These are phyloP conservation scores for Oophaga pumilio DNA, from an alignment of 2,113 vertebrate species.

Conservation along the genomic window DNA sequence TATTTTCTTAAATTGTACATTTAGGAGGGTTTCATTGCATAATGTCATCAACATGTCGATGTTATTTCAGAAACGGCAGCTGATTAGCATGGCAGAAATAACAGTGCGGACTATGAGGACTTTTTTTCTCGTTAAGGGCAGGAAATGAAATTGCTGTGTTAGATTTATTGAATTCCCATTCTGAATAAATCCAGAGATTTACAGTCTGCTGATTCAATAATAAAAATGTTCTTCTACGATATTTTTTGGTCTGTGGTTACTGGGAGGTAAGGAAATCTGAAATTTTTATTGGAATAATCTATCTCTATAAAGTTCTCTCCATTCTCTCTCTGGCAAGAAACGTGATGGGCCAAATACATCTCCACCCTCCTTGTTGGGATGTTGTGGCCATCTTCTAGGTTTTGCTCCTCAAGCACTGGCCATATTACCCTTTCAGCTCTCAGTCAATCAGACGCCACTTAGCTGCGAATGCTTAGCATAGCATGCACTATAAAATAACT, in stretches of 20 bases:
- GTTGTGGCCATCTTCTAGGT: too few species aligned
- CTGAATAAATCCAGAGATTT: not conserved
- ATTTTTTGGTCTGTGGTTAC: not conserved
- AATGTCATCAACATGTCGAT: constrained; percentile 17
- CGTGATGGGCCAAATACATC: too few species aligned
- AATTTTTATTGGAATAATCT: too few species aligned
- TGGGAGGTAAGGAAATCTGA: not conserved
- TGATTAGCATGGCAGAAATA: constrained; percentile 39
- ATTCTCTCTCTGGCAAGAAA: too few species aligned
- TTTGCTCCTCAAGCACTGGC: too few species aligned
- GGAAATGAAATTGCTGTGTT: constrained; percentile 32
- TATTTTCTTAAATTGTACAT: constrained; percentile 14
- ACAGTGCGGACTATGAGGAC: not conserved
- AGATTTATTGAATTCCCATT: constrained; percentile 23
- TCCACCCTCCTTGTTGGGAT: too few species aligned
- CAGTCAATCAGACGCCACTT: too few species aligned
- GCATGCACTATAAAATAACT: too few species aligned
- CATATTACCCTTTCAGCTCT: too few species aligned
- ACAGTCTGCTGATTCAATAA: constrained; percentile 3
- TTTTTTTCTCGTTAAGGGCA: constrained; percentile 9
- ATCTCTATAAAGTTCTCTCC: too few species aligned
- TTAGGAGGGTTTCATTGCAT: constrained; percentile 12
- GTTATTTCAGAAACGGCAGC: not conserved
- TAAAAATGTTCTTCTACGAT: not conserved
- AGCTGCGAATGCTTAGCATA: too few species aligned